Evolutionary conservation across 2,797 vertebrate species (phyloP).

Genomic region (Hirundo rustica): DNA sequence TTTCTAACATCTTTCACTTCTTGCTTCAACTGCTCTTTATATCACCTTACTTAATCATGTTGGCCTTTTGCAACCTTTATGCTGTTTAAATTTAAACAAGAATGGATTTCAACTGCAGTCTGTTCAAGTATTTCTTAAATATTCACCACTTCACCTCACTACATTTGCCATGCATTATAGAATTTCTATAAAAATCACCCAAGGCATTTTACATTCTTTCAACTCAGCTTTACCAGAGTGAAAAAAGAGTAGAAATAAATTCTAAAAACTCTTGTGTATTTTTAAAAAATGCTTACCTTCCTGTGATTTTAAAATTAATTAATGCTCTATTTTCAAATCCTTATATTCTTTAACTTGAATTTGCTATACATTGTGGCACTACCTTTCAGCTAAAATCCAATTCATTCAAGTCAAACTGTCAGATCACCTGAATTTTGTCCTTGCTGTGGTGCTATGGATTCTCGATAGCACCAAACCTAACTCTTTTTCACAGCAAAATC

Average conservation of each 20-base stretch:
- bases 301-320: not conserved
- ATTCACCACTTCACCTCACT: not conserved
- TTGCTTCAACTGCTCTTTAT: conserved; percentile 1
- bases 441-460: not conserved
- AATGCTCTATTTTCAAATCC: not conserved
- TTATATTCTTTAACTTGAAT: not conserved
- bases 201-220: not conserved
- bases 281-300: not conserved
- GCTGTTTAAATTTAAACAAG: conserved; percentile 37
- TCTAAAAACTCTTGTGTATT: not conserved
- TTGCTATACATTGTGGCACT: not conserved
- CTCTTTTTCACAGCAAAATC: not conserved
- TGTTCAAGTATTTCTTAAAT: conserved; percentile 38
- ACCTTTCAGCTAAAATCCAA: not conserved
- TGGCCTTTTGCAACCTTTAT: not conserved
- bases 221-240: not conserved
- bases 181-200: conserved; percentile 26
- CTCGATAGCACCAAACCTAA: not conserved
- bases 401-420: not conserved
- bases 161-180: not conserved
- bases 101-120: conserved; percentile 20
- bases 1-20: not conserved
- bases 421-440: not conserved
- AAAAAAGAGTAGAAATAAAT: not conserved
- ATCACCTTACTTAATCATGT: conserved; percentile 25